phyloP scores from a whole-genome alignment of 1,140 invertebrate genomes.

The Semibalanus balanoides region DNA sequence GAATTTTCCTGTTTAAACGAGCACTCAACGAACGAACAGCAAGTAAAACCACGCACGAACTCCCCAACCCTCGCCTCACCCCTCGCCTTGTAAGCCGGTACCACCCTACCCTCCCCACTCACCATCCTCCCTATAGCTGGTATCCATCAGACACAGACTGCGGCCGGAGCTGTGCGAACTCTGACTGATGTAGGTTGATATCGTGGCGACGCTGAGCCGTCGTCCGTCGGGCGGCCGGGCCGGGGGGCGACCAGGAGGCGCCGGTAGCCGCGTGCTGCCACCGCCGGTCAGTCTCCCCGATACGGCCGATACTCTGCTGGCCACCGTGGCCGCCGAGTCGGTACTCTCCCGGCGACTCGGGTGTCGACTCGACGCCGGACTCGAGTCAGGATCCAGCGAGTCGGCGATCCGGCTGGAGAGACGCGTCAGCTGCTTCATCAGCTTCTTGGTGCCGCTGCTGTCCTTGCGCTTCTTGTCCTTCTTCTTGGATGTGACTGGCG shows the following conservation, averaged over 20 bases:
- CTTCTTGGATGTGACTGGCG: background rate
- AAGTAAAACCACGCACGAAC: no score
- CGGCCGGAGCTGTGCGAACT: conserved; percentile 30
- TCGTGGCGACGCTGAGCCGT: conserved; percentile 64
- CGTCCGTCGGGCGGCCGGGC: conserved; percentile 31
- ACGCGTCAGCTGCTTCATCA: background rate
- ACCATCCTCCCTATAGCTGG: conserved; percentile 4
- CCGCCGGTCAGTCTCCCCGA: conserved; percentile 24
- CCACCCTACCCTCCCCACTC: conserved; percentile 8
- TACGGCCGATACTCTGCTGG: conserved; percentile 22
- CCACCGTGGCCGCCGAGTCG: conserved; percentile 43
- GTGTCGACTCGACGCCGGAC: conserved; percentile 43
- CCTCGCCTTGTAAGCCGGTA: background rate
- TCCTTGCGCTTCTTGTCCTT: background rate
- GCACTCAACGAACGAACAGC: no score
- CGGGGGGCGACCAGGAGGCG: no score
- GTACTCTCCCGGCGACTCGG: conserved; percentile 25
- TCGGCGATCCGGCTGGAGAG: background rate
- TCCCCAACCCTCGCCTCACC: no score
- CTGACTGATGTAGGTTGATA: conserved; percentile 72
- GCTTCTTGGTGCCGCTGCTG: background rate
- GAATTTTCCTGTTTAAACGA: no score
- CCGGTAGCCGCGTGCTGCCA: no score
- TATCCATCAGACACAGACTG: background rate
- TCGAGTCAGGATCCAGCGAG: conserved; percentile 46